A percentile compares a stretch with the other conserved stretches of the same genome.
These are phyloP conservation scores for Euproctis similis DNA, from an alignment of 2,888 invertebrate genomes.

Conservation along the genomic window DNA sequence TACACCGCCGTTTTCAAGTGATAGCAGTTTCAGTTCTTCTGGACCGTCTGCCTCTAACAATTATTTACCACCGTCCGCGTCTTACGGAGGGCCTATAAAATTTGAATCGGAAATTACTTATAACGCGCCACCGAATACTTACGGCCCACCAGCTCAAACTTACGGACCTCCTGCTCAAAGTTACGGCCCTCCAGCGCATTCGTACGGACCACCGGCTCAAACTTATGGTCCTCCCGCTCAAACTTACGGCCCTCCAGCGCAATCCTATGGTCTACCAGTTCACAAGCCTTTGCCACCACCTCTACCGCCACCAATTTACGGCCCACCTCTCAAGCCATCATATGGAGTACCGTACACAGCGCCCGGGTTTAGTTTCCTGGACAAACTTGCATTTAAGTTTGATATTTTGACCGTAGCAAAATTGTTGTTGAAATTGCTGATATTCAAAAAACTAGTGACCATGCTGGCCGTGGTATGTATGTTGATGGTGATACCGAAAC, in stretches of 20 bases:
- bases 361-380: slow-evolving; percentile 72
- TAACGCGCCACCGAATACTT: slow-evolving; percentile 35
- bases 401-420: slow-evolving; percentile 84
- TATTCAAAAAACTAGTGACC: slow-evolving; percentile 88
- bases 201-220: slow-evolving; percentile 36
- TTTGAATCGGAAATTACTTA: slow-evolving; percentile 37
- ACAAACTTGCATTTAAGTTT: slow-evolving; percentile 81
- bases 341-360: slow-evolving; percentile 77
- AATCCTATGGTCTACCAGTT: slow-evolving; percentile 59
- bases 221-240: slow-evolving; percentile 52
- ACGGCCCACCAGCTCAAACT: slow-evolving; percentile 33
- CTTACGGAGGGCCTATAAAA: slow-evolving; percentile 51
- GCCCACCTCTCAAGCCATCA: slow-evolving; percentile 59
- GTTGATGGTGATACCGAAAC: slow-evolving; percentile 84
- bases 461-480: slow-evolving; percentile 85
- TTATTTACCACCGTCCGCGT: slow-evolving; percentile 44
- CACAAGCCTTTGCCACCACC: slow-evolving; percentile 43
- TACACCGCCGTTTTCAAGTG: slow-evolving; percentile 50
- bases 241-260: slow-evolving; percentile 52
- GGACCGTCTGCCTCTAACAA: slow-evolving; percentile 37
- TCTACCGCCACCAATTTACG: slow-evolving; percentile 46
- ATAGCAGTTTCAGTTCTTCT: slow-evolving; percentile 37
- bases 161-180: slow-evolving; percentile 51
- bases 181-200: slow-evolving; percentile 49
- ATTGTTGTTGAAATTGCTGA: slow-evolving; percentile 82